Evolutionary conservation across 1,140 invertebrate species (phyloP), one percentile per base, ranked within the genome.

Genomic region (Ephestia elutella): DNA sequence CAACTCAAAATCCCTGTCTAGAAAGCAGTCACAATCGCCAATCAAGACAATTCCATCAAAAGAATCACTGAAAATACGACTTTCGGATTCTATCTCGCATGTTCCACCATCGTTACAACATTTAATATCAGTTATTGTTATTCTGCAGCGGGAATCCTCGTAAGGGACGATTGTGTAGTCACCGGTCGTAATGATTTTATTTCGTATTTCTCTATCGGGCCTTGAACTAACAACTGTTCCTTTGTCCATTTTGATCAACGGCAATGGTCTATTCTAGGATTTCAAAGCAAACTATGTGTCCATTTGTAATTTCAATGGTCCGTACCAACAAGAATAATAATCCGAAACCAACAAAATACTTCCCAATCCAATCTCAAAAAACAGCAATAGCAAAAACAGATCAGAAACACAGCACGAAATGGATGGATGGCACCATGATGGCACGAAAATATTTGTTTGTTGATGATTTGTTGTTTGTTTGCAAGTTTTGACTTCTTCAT

Each of bases 1-100:
- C 19, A 84, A 63, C 50, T 88, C 86, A 9, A 88, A 60, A 60
- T 87, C 85, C 63, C 70, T 76, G 49, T 87, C 85, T 15, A 88
- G 70, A 54, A 78, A 88, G 32, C 56, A 70, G 30, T 86, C 81
- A 15, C 55, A 70, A 53, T 86, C 82, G 0, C 86, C 86, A 17
- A 88, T 88, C 5, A 86, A 66, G n/a, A 88, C 62, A 21, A 75
- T 83, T 0, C 86, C 86, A 50, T 86, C 73, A 48, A 88, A 88
- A 0, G 57, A 57, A 9, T 62, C 55, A 48, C 74, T 74, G 48
- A 88, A 83, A 30, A 85, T 63, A 32, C 68, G 67, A 58, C 86
- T 80, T 30, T 73, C 73, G 1, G 66, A 28, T 8, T 81, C 77
- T n/a, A 84, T 78, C 35, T 78, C 71, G 32, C 71, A 74, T 3